Conservation (phyloP, 2,113 vertebrate genomes). For the Mohoua ochrocephala region DNA sequence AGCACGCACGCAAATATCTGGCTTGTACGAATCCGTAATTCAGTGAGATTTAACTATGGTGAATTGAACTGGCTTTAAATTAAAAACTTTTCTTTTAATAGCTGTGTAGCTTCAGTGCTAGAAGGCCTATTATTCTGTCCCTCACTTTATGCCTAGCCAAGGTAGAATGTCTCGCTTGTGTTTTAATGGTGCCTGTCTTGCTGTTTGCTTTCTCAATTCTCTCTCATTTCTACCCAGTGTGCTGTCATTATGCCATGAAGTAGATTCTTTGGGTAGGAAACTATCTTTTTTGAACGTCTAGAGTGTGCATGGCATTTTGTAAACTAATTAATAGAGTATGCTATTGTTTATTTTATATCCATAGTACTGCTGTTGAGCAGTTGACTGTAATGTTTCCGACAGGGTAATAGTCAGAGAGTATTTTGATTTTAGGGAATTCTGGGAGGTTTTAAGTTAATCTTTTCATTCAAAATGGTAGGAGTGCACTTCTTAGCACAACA, state of each 20-base stretch:
- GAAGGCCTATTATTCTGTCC: not conserved
- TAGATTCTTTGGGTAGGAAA: not conserved
- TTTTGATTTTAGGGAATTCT: slow-evolving; percentile 36
- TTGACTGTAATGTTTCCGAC: not conserved
- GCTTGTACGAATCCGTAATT: not conserved
- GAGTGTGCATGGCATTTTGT: not conserved
- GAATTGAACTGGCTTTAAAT: not conserved
- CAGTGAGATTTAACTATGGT: not conserved
- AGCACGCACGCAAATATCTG: not conserved
- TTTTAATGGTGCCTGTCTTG: not conserved
- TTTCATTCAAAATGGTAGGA: not conserved
- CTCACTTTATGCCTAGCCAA: not conserved
- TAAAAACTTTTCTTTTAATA: not conserved
- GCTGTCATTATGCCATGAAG: not conserved
- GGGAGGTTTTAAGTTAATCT: not conserved
- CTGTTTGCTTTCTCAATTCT: not conserved
- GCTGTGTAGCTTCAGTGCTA: not conserved
- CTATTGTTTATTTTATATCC: not conserved
- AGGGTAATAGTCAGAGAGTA: not conserved
- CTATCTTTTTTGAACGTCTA: not conserved
- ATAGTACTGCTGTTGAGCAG: not conserved
- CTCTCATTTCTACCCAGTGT: not conserved
- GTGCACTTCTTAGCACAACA: not conserved
- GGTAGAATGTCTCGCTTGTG: not conserved
- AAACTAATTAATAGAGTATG: not conserved